These are phyloP conservation scores for Neosilurus hyrtlii DNA, from an alignment of 2,797 vertebrate species.

Conservation along the genomic window DNA sequence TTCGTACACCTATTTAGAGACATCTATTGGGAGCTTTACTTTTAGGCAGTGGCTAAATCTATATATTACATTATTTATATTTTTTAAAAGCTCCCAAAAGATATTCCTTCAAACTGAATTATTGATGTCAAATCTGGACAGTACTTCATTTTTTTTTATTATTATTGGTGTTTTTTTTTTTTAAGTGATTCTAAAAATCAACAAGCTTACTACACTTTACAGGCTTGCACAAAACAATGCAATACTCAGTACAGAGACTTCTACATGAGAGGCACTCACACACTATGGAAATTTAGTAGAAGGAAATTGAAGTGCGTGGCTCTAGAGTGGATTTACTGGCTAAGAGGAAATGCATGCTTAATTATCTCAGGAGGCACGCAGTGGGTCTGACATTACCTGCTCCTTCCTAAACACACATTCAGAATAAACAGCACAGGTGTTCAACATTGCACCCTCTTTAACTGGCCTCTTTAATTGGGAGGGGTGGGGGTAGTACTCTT, in stretches of 20 bases:
- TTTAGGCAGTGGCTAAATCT: too few relatives aligned
- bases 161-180: background rate
- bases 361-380: conserved; percentile 28
- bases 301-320: conserved; percentile 49
- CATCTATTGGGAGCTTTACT: too few relatives aligned
- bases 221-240: background rate
- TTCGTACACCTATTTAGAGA: too few relatives aligned
- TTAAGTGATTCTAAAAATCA: background rate
- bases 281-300: background rate
- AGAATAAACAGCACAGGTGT: conserved; percentile 30
- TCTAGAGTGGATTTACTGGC: conserved; percentile 10
- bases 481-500: background rate
- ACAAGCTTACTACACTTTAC: background rate
- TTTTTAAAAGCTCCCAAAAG: conserved; percentile 6
- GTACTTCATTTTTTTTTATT: conserved; percentile 3
- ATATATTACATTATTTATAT: background rate
- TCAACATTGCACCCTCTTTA: background rate
- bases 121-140: background rate
- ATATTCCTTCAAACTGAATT: conserved; percentile 25
- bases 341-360: conserved; percentile 41
- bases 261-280: background rate
- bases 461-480: background rate
- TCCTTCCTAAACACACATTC: background rate
- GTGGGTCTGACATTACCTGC: background rate
- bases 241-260: background rate